Evolutionary conservation across 2,113 vertebrate genomes (phyloP).

Genomic region (Phasianus colchicus): DNA sequence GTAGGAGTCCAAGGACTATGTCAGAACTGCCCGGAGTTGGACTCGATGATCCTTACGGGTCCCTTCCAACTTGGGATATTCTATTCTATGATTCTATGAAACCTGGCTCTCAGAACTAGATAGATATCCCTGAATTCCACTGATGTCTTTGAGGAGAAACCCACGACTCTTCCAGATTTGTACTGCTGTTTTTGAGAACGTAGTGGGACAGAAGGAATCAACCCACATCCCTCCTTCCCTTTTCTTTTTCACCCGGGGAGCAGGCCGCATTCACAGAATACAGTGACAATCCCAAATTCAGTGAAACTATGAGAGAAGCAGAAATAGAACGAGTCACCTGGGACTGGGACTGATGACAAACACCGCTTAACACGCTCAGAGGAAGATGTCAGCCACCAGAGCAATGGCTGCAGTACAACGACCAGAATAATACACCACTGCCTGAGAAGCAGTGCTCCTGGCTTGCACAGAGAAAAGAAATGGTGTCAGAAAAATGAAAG

Average conservation of each 20-base stretch:
- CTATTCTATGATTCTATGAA: no score
- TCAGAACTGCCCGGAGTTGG: no score
- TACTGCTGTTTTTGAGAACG: background rate
- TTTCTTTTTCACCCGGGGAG: background rate
- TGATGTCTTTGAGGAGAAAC: background rate
- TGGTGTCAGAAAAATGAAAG: background rate
- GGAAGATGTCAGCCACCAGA: rapidly evolving
- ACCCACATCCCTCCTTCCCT: background rate
- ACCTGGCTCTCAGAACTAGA: background rate
- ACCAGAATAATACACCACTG: background rate
- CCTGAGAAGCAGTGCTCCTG: background rate
- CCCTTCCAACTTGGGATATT: no score
- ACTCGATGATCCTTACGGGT: no score
- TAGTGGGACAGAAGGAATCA: background rate
- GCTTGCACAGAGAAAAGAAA: background rate
- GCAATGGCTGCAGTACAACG: background rate
- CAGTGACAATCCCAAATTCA: background rate
- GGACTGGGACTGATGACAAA: background rate
- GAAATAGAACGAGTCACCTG: background rate
- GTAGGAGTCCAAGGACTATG: background rate
- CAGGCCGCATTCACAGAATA: background rate
- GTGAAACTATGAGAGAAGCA: background rate
- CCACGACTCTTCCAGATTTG: background rate
- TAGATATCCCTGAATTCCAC: background rate
- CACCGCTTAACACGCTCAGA: background rate